phyloP scores from a whole-genome alignment of 2,888 invertebrate species.

The Anoplius nigerrimus region DNA sequence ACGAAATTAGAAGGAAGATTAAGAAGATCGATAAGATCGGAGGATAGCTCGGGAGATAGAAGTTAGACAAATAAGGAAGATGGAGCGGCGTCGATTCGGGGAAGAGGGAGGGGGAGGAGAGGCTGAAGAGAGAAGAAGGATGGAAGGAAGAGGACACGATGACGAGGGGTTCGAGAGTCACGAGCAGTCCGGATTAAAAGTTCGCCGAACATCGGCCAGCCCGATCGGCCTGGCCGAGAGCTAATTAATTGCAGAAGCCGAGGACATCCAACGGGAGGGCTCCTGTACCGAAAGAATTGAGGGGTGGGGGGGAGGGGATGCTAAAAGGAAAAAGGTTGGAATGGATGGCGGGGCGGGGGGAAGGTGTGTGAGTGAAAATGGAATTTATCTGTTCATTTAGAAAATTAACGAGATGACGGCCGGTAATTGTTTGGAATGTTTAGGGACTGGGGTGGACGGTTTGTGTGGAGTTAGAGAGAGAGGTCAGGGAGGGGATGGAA shows the following conservation, averaged over 20 bases:
- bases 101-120: slow-evolving; percentile 14
- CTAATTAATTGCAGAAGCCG: slow-evolving; percentile 69
- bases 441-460: too few relatives aligned
- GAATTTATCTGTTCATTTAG: background rate
- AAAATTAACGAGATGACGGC: too few relatives aligned
- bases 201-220: slow-evolving; percentile 64
- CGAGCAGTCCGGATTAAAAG: slow-evolving; percentile 66
- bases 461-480: too few relatives aligned
- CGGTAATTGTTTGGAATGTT: too few relatives aligned
- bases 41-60: background rate
- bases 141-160: slow-evolving; percentile 55
- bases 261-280: slow-evolving; percentile 31
- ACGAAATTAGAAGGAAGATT: background rate
- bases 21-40: too few relatives aligned
- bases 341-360: slow-evolving; percentile 16
- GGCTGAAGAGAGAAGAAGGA: slow-evolving; percentile 19
- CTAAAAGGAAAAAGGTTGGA: background rate
- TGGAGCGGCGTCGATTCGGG: too few relatives aligned
- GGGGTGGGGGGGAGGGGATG: background rate
- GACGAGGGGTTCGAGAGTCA: slow-evolving; percentile 58
- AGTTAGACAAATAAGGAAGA: too few relatives aligned
- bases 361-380: slow-evolving; percentile 5
- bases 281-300: slow-evolving; percentile 6
- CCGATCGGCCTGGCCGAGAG: slow-evolving; percentile 63
- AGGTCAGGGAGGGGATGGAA: too few relatives aligned